Percentiles rank a stretch among this genome's conserved stretches.
Conservation (phyloP, 2,113 vertebrate species). For the Corydoras sp. region DNA sequence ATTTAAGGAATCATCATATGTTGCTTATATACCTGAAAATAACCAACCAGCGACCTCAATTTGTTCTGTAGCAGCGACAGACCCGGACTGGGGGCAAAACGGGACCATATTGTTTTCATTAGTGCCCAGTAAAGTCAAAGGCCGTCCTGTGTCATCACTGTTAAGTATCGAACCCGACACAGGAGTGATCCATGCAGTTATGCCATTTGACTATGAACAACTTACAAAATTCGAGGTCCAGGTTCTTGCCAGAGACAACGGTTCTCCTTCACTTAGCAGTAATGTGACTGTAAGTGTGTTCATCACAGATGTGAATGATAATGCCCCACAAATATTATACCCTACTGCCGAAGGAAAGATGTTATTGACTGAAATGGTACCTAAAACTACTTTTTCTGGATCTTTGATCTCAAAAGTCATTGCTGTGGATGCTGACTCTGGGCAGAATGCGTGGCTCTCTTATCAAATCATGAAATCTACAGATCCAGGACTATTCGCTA, state of each 20-base stretch:
- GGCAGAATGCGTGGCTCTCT: conserved; percentile 79
- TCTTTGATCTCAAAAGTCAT: conserved; percentile 72
- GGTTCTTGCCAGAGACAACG: conserved; percentile 43
- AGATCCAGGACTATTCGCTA: conserved; percentile 71
- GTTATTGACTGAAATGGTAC: conserved; percentile 41
- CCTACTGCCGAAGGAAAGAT: conserved; percentile 40
- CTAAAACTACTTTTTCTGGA: conserved; percentile 57
- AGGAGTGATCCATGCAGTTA: conserved; percentile 42
- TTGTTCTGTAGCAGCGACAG: conserved; percentile 40
- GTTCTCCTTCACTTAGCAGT: too few species aligned
- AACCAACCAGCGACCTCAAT: conserved; percentile 40
- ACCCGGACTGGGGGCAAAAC: conserved; percentile 47
- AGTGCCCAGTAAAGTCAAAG: conserved; percentile 13
- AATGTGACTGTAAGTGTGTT: too few species aligned
- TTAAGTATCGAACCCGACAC: conserved; percentile 39
- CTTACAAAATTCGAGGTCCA: conserved; percentile 38
- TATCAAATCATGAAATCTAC: conserved; percentile 69
- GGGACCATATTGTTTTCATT: conserved; percentile 45
- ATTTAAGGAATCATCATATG: conserved; percentile 37
- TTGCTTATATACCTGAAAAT: conserved; percentile 39
- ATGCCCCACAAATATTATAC: background rate
- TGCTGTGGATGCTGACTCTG: conserved; percentile 72
- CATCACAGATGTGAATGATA: too few species aligned
- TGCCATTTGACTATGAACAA: conserved; percentile 45
- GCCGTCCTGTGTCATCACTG: too few species aligned